These are phyloP conservation scores for Camponotus vicinus DNA, from an alignment of 1,140 invertebrate species.

Conservation along the genomic window DNA sequence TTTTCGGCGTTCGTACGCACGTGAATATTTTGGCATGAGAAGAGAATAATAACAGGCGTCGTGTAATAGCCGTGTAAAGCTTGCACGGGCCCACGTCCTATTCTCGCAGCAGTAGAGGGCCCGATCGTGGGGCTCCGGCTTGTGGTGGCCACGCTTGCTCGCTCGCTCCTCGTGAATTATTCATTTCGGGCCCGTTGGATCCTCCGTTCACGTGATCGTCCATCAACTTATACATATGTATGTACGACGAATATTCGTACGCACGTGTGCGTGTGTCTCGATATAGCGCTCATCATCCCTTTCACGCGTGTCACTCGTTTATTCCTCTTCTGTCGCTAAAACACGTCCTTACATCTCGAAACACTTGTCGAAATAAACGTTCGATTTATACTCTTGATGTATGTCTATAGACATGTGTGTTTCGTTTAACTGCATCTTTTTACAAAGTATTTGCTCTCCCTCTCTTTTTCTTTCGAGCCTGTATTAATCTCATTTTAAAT, in stretches of 20 bases:
- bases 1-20: not conserved
- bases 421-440: not conserved
- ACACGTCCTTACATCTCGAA: slow-evolving; percentile 41
- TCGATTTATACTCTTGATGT: not conserved
- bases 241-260: slow-evolving; percentile 57
- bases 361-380: slow-evolving; percentile 58
- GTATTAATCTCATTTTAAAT: too few relatives aligned
- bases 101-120: slow-evolving; percentile 44
- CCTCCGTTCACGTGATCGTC: slow-evolving; percentile 81
- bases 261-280: not conserved
- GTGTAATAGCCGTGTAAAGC: slow-evolving; percentile 69
- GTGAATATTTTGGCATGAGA: slow-evolving; percentile 52
- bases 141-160: slow-evolving; percentile 40
- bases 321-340: slow-evolving; percentile 31
- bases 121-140: slow-evolving; percentile 59
- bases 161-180: slow-evolving; percentile 80
- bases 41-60: slow-evolving; percentile 58
- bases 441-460: not conserved
- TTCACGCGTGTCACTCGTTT: slow-evolving; percentile 52
- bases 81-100: slow-evolving; percentile 32
- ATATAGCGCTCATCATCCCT: slow-evolving; percentile 41
- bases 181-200: slow-evolving; percentile 79
- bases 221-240: slow-evolving; percentile 76
- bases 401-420: not conserved
- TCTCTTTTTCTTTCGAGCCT: too few relatives aligned